phyloP scores from a whole-genome alignment of 2,888 invertebrate species.

The Adela reaumurella region DNA sequence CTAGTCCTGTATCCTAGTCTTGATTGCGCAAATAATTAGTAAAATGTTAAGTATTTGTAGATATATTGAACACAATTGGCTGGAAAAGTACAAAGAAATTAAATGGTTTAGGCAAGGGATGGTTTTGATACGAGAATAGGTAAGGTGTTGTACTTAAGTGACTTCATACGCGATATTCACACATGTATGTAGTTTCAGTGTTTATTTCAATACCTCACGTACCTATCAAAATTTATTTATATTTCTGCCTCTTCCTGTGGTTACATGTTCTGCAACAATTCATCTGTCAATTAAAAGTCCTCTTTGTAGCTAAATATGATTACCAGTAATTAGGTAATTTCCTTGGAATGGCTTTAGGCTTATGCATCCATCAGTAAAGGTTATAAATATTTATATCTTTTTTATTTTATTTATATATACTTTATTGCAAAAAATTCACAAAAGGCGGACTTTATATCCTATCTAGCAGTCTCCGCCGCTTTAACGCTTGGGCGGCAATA shows the following conservation, averaged over 20 bases:
- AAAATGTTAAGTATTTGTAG: slow-evolving; percentile 2
- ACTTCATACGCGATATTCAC: slow-evolving; percentile 3
- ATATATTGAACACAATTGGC: slow-evolving; percentile 1
- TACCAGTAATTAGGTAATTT: slow-evolving; percentile 23
- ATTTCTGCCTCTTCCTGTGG: no score
- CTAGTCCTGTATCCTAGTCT: no score
- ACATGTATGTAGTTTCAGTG: not conserved
- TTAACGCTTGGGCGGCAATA: no score
- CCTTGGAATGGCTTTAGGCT: no score
- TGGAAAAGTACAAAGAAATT: not conserved
- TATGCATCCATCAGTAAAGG: no score
- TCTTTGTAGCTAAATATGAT: slow-evolving; percentile 16
- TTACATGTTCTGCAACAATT: no score
- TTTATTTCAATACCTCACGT: slow-evolving; percentile 4
- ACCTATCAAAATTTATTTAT: no score
- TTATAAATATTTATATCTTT: no score
- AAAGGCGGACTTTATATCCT: no score
- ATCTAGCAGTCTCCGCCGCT: no score
- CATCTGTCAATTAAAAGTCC: slow-evolving; percentile 13
- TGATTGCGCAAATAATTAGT: slow-evolving; percentile 2
- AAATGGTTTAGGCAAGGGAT: slow-evolving; percentile 1
- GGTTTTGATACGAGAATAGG: slow-evolving; percentile 6
- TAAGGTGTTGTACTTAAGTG: slow-evolving; percentile 6
- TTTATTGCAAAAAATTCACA: no score
- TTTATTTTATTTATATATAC: no score